These are phyloP conservation scores for Microplitis mediator DNA, from an alignment of 1,140 invertebrate genomes.

Conservation along the genomic window DNA sequence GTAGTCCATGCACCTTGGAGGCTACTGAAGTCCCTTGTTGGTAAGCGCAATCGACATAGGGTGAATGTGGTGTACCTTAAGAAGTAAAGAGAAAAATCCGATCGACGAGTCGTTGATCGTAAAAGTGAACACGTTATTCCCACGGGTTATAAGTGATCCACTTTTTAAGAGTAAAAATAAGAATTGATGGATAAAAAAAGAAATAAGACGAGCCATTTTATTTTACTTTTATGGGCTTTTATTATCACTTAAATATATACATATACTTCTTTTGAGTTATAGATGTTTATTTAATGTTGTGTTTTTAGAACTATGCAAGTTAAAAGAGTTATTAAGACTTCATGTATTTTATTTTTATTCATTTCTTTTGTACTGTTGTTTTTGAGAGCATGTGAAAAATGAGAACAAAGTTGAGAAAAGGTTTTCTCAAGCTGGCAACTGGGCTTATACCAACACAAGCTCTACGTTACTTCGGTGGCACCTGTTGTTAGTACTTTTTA, in stretches of 20 bases:
- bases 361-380: background rate
- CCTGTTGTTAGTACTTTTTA: constrained; percentile 23
- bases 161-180: background rate
- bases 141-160: background rate
- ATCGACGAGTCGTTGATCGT: constrained; percentile 6
- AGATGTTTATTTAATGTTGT: no score
- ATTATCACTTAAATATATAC: background rate
- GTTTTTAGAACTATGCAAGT: no score
- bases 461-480: background rate
- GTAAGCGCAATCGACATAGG: constrained; percentile 3
- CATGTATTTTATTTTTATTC: background rate
- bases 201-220: background rate
- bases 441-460: background rate
- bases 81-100: background rate
- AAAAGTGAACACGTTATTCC: constrained; percentile 13
- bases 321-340: no score
- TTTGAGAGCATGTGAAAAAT: background rate
- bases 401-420: constrained; percentile 13
- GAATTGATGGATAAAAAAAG: background rate
- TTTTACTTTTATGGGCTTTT: background rate
- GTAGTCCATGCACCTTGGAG: background rate
- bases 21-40: background rate
- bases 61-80: background rate
- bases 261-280: background rate
- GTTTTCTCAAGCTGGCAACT: constrained; percentile 1